Conservation (phyloP, 2,888 invertebrate genomes). For the Leptopilina drosophilae region DNA sequence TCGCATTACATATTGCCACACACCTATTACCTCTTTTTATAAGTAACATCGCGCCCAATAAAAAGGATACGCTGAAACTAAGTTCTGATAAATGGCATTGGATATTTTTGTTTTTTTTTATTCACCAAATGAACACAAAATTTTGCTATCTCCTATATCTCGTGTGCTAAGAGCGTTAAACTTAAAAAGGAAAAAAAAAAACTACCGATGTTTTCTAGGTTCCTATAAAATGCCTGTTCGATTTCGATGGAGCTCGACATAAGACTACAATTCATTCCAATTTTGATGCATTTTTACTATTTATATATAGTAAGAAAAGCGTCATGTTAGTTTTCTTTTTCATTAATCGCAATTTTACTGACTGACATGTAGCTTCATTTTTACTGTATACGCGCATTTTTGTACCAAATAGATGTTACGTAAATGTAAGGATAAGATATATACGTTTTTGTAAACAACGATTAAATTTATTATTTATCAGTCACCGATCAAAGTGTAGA, state of each 20-base stretch:
- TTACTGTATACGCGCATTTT: conserved; percentile 58
- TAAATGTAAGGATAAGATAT: conserved; percentile 37
- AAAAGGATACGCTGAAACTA: neutral
- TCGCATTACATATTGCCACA: conserved; percentile 6
- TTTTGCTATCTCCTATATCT: neutral
- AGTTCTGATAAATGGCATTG: neutral
- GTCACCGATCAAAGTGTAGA: neutral
- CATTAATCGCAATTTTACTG: conserved; percentile 47
- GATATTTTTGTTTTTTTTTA: neutral
- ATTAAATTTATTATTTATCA: neutral
- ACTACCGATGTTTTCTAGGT: neutral
- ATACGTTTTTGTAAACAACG: conserved; percentile 17
- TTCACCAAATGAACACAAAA: neutral
- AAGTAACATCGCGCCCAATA: conserved; percentile 1
- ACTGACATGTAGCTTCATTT: conserved; percentile 45
- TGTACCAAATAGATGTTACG: conserved; percentile 60
- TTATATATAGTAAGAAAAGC: conserved; percentile 35
- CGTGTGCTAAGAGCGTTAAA: neutral
- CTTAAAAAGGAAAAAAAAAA: neutral
- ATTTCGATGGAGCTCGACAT: conserved; percentile 34
- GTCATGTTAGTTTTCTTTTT: too few relatives aligned
- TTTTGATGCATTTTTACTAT: conserved; percentile 57
- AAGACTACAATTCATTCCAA: conserved; percentile 61
- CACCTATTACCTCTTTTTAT: conserved; percentile 31
- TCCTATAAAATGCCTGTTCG: neutral